These are phyloP conservation scores for Subanguina moxae DNA, from an alignment of 1,140 invertebrate genomes.

Conservation along the genomic window DNA sequence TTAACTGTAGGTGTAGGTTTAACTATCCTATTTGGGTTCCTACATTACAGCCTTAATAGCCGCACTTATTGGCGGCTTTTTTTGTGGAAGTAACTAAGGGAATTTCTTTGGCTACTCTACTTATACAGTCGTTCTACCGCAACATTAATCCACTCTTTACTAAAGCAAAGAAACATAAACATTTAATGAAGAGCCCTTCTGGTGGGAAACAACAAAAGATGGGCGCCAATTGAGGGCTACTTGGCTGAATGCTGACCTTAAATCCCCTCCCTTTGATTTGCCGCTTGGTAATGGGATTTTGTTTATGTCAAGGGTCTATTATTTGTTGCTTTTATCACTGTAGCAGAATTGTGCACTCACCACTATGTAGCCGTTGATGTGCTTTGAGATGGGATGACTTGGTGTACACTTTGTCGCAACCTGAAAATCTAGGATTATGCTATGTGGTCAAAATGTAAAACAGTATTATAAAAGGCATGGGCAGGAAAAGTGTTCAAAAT, in stretches of 20 bases:
- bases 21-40: no score
- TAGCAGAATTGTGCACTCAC: conserved; percentile 67
- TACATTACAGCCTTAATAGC: no score
- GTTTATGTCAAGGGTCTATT: not conserved
- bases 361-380: conserved; percentile 94
- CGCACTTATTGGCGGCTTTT: no score
- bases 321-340: not conserved
- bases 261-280: not conserved
- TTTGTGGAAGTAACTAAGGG: no score
- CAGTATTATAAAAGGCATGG: not conserved
- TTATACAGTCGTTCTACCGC: not conserved
- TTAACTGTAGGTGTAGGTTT: no score
- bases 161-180: conserved; percentile 2
- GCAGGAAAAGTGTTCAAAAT: no score
- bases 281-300: not conserved
- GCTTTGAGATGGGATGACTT: conserved; percentile 97
- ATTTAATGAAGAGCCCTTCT: conserved; percentile 2
- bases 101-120: no score
- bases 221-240: not conserved
- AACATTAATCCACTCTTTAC: not conserved
- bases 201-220: not conserved
- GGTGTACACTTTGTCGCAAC: conserved; percentile 95
- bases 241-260: not conserved
- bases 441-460: conserved; percentile 11
- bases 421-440: conserved; percentile 63